Conservation (phyloP, 2,113 vertebrate genomes). For the Plecotus auritus region DNA sequence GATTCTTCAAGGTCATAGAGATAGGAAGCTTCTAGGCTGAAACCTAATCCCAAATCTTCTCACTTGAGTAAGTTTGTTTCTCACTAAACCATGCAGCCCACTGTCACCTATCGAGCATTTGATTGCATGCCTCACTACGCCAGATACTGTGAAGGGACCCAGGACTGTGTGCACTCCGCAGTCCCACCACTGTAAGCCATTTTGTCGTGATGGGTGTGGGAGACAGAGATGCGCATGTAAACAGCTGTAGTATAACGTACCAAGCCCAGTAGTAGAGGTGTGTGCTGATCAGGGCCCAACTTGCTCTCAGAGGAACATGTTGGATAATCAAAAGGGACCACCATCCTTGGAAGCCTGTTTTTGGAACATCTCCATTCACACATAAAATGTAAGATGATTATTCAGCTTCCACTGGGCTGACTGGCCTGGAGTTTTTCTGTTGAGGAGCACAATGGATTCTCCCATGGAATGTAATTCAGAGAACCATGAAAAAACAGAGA, state of each 20-base stretch:
- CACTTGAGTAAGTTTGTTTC: neutral
- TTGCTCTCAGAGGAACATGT: neutral
- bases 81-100: neutral
- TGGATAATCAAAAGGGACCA: neutral
- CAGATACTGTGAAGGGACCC: neutral
- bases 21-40: neutral
- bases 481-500: neutral
- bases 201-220: rapidly evolving
- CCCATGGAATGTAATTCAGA: neutral
- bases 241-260: neutral
- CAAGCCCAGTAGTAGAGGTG: neutral
- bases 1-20: neutral
- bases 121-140: no score
- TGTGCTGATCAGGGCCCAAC: neutral
- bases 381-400: neutral
- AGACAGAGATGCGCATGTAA: neutral
- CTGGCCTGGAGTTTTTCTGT: neutral
- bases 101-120: neutral
- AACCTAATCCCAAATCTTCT: neutral
- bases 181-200: neutral
- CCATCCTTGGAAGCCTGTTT: neutral
- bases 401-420: neutral
- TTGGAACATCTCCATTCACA: neutral
- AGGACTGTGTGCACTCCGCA: neutral
- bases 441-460: no score